Conservation (phyloP, 2,113 vertebrate species). For the Aegotheles bennettii region DNA sequence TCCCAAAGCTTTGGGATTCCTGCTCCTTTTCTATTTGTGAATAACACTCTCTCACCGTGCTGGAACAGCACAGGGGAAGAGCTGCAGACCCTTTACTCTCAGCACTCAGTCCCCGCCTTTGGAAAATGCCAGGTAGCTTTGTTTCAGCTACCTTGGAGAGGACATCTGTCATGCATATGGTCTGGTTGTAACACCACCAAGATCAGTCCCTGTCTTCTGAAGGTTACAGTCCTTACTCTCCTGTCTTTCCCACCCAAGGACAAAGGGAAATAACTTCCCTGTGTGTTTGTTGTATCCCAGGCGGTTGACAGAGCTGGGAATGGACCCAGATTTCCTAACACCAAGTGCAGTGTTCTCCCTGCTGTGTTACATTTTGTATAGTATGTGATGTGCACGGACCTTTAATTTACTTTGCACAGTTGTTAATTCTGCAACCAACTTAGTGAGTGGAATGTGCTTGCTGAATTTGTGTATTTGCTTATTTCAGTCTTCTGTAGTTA, state of each 20-base stretch:
- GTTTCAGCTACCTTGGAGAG: neutral
- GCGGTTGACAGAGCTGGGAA: neutral
- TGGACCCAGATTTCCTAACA: neutral
- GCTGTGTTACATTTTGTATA: accelerated
- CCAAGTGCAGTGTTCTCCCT: neutral
- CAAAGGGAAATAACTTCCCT: neutral
- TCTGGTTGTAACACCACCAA: neutral
- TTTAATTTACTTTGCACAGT: neutral
- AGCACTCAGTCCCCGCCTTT: neutral
- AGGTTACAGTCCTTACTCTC: neutral
- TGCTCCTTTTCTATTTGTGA: neutral
- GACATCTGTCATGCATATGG: neutral
- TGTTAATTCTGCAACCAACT: neutral
- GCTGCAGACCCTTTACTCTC: neutral
- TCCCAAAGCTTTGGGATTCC: neutral
- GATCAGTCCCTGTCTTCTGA: neutral
- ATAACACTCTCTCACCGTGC: neutral
- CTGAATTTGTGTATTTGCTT: neutral
- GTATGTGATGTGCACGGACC: neutral
- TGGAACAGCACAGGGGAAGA: neutral
- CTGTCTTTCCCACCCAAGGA: neutral
- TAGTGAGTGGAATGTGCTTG: neutral
- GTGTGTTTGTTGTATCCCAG: neutral
- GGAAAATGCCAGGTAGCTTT: neutral
- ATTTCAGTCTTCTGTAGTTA: neutral